Base-by-base conservation (phyloP, 2,888 invertebrate genomes). In the Unio delphinus region DNA sequence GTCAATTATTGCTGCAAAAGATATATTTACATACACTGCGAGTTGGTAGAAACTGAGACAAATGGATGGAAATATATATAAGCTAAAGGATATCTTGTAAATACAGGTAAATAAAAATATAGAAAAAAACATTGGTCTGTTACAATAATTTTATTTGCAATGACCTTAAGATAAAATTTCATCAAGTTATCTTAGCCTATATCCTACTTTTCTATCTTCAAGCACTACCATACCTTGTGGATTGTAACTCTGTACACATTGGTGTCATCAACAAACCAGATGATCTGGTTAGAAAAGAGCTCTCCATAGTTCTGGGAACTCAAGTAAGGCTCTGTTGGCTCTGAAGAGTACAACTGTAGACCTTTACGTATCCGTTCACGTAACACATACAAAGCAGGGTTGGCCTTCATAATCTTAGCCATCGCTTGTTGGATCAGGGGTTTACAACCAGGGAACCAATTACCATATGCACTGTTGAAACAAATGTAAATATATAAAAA, bases 321-420 rank as follows among this genome's bases (percentile, higher is more conserved):
- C 54, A 99, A 92, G 88, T 99, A 99, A 0, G 99, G 99, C 90
- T 99, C 99, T 4, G 99, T 99, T 0, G 99, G 99, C 90, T 99
- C 99, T 0, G 98, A 98, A 0, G 98, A 98, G 91, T 99, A 99
- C 64, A 99, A 92, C 87, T 99, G 99, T 72, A 99, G 91, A 4
- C 99, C 99, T 90, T 99, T 99, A n/a, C 99, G 93, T 75, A 99
- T 99, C 84, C 99, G 95, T 90, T 99, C 99, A 54, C 99, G 92
- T 72, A 99, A 90, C 80, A 99, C 99, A 90, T 99, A 99, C 76
- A 99, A 91, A 0, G 99, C 99, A 0, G 99, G 99, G 92, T 99
- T 99, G 0, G 99, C 99, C 90, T 99, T 99, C 97, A 99, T 99
- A 82, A 99, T 99, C 91, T 99, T 99, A 0, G 99, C 99, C 99